Conservation (phyloP, 2,888 invertebrate genomes). For the Galerucella pusilla region DNA sequence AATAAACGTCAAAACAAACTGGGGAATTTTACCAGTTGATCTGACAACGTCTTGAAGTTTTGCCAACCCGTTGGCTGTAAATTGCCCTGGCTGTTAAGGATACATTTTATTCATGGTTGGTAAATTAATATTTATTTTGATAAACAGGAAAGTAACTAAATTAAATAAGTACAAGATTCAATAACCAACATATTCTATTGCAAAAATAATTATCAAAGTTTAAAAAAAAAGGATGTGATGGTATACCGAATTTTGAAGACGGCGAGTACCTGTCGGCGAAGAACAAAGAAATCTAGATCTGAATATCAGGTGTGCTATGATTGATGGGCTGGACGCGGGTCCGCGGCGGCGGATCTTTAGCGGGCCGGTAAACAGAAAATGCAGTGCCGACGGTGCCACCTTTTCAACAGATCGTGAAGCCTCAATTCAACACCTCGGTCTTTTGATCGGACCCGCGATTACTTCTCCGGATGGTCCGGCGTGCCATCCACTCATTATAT, state of each 20-base stretch:
- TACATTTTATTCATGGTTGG: no score
- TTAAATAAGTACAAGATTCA: no score
- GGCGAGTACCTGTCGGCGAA: conserved; percentile 41
- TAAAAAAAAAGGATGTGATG: background rate
- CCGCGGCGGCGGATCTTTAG: conserved; percentile 35
- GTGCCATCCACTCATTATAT: conserved; percentile 59
- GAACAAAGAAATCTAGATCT: conserved; percentile 60
- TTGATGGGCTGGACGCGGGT: conserved; percentile 60
- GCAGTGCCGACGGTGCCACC: conserved; percentile 52
- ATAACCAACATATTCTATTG: no score
- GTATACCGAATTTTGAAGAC: background rate
- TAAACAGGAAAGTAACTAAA: no score
- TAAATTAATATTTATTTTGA: no score
- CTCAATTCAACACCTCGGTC: conserved; percentile 64
- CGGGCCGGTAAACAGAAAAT: conserved; percentile 21
- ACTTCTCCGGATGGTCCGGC: conserved; percentile 10
- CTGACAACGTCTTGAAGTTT: no score
- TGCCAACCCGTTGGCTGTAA: no score
- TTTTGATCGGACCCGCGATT: conserved; percentile 59
- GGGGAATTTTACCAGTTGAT: no score
- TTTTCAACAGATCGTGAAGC: conserved; percentile 58
- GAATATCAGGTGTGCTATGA: conserved; percentile 62
- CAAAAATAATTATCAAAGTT: background rate
- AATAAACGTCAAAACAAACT: no score
- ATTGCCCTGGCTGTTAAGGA: no score